phyloP scores from a whole-genome alignment of 2,113 vertebrate genomes.

The Brienomyrus brachyistius region DNA sequence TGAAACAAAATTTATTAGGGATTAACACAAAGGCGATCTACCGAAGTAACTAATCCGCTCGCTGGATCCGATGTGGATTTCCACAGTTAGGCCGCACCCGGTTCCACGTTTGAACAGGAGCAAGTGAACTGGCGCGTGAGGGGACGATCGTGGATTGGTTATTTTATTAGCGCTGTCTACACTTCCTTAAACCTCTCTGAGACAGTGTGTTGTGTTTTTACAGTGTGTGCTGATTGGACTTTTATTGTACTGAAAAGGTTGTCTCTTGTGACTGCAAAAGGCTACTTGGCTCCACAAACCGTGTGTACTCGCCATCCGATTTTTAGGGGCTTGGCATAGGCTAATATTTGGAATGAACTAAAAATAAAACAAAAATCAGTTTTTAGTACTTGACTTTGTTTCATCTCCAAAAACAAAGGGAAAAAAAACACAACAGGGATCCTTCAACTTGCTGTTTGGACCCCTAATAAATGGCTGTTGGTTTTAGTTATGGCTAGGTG shows the following conservation, averaged over 20 bases:
- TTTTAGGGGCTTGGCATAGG: not conserved
- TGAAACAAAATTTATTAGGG: not conserved
- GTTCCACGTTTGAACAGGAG: not conserved
- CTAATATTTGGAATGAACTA: not conserved
- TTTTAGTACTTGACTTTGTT: not conserved
- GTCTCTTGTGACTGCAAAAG: conserved; percentile 74
- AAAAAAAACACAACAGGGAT: not conserved
- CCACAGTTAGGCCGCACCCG: not conserved
- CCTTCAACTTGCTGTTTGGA: not conserved
- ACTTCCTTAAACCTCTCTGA: not conserved
- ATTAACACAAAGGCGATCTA: not conserved
- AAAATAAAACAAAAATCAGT: not conserved
- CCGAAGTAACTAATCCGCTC: not conserved
- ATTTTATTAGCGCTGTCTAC: not conserved
- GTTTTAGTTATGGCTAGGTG: not conserved
- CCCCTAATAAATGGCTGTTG: not conserved
- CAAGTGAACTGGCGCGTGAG: not conserved
- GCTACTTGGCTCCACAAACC: conserved; percentile 80
- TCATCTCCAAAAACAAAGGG: not conserved
- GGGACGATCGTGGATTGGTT: not conserved
- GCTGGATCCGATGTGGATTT: not conserved
- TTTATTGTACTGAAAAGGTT: conserved; percentile 43
- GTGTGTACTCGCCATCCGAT: conserved; percentile 81
- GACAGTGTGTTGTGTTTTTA: conserved; percentile 44
- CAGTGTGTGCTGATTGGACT: conserved; percentile 50